Evolutionary conservation across 2,797 vertebrate species (phyloP).

Genomic region (Eutrigla gurnardus): DNA sequence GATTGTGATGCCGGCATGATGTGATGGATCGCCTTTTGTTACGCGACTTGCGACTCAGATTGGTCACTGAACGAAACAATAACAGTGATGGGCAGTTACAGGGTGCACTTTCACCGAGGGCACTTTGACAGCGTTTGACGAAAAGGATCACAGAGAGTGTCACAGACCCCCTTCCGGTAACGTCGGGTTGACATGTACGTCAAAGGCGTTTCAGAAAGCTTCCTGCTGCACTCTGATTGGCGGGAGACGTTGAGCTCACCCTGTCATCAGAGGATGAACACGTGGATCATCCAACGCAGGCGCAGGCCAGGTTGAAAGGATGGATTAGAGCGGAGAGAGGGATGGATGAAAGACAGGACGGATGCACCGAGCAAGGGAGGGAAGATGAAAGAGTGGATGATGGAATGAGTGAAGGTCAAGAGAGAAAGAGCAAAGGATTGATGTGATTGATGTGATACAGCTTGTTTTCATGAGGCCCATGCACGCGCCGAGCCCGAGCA

Average conservation of each 20-base stretch:
- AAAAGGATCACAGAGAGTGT: constrained; percentile 8
- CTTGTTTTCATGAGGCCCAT: constrained; percentile 73
- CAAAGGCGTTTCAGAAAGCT: constrained; percentile 33
- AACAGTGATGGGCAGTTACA: background rate
- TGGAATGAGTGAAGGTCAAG: constrained; percentile 79
- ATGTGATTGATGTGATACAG: constrained; percentile 76
- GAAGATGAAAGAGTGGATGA: constrained; percentile 75
- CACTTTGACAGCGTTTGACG: constrained; percentile 32
- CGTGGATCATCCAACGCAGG: constrained; percentile 60
- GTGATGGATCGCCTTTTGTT: background rate
- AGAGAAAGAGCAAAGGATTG: constrained; percentile 70
- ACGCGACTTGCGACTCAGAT: background rate
- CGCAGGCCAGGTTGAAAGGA: constrained; percentile 70
- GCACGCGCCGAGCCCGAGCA: constrained; percentile 19
- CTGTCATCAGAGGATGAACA: constrained; percentile 75
- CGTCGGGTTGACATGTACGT: constrained; percentile 42
- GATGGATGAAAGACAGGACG: constrained; percentile 73
- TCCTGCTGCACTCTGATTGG: constrained; percentile 61
- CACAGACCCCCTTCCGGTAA: constrained; percentile 23
- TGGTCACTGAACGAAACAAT: background rate
- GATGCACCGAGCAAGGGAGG: constrained; percentile 57
- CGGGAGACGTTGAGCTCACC: constrained; percentile 59
- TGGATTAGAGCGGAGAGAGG: constrained; percentile 71
- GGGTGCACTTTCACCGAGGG: background rate
- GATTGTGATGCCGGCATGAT: background rate